A percentile compares a stretch with the other conserved stretches of the same genome.
Evolutionary conservation across 2,113 vertebrate species (phyloP).

Genomic region (Empidonax traillii): DNA sequence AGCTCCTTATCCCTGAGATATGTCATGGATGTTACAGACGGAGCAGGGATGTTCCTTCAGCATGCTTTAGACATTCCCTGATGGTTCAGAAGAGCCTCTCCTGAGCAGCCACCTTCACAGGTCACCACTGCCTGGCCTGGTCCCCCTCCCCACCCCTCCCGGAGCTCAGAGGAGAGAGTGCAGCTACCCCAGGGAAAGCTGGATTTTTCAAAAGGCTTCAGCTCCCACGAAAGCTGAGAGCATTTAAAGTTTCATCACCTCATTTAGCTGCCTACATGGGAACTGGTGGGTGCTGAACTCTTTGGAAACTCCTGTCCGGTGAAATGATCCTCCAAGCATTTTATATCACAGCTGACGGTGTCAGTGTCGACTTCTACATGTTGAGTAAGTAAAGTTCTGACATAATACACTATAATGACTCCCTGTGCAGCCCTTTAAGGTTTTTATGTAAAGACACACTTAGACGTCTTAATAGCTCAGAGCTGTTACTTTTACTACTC

Average conservation of each 20-base stretch:
- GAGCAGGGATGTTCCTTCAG: not conserved
- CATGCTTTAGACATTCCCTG: not conserved
- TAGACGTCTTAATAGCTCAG: conserved; percentile 42
- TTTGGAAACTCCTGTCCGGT: not conserved
- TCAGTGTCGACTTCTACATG: conserved; percentile 31
- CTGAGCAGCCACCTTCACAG: not conserved
- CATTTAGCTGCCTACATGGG: conserved; percentile 41
- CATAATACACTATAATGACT: conserved; percentile 53
- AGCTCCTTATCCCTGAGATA: not conserved
- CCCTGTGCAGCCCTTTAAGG: conserved; percentile 50
- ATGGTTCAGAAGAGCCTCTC: not conserved
- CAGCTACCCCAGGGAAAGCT: not conserved
- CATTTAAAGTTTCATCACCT: conserved; percentile 57
- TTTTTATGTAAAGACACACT: conserved; percentile 58
- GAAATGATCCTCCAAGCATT: not conserved
- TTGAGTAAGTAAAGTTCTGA: conserved; percentile 56
- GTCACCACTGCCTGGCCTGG: not conserved
- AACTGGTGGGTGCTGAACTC: conserved; percentile 17
- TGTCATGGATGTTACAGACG: not conserved
- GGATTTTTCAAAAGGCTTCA: not conserved
- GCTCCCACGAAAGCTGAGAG: not conserved
- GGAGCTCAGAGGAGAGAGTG: not conserved
- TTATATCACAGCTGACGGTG: conserved; percentile 44
- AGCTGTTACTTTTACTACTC: conserved; percentile 60
- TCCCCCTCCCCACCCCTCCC: not conserved